A percentile compares a stretch with the other conserved stretches of the same genome.
Evolutionary conservation across 2,888 invertebrate genomes (phyloP).

Genomic region (Tyria jacobaeae): DNA sequence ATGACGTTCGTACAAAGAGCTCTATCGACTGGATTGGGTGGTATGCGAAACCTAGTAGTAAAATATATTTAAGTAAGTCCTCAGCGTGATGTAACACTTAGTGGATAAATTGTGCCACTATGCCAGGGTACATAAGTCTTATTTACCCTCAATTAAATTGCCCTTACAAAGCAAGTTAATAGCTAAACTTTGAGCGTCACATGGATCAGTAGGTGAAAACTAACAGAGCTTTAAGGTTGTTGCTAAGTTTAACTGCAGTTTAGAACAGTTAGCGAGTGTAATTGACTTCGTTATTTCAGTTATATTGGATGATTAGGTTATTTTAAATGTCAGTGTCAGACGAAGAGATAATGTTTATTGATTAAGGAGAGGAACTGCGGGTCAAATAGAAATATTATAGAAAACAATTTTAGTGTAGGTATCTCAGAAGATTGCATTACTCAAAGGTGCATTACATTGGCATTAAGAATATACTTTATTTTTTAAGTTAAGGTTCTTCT

Average conservation of each 20-base stretch:
- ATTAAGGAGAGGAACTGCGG: background rate
- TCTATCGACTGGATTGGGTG: background rate
- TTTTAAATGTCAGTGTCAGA: slow-evolving; percentile 8
- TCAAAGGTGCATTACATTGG: too few species aligned
- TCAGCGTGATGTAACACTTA: background rate
- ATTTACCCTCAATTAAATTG: slow-evolving; percentile 9
- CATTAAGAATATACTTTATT: too few species aligned
- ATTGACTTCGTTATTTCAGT: slow-evolving; percentile 41
- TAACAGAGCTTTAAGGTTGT: slow-evolving; percentile 24
- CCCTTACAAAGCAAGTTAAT: slow-evolving; percentile 12
- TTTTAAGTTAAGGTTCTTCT: too few species aligned
- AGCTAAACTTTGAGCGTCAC: slow-evolving; percentile 8
- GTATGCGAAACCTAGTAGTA: background rate
- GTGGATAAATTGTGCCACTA: background rate
- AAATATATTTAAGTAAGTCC: background rate
- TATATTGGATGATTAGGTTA: slow-evolving; percentile 30
- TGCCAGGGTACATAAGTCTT: background rate
- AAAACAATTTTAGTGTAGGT: too few species aligned
- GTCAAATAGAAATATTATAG: too few species aligned
- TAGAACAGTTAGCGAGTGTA: slow-evolving; percentile 35
- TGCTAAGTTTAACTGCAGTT: slow-evolving; percentile 45
- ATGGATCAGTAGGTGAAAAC: slow-evolving; percentile 40
- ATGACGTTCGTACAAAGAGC: too few species aligned
- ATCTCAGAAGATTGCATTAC: too few species aligned
- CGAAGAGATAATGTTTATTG: background rate